A percentile compares a stretch with the other conserved stretches of the same genome.
Evolutionary conservation across 1,140 invertebrate genomes (phyloP).

Genomic region (Limonius californicus): DNA sequence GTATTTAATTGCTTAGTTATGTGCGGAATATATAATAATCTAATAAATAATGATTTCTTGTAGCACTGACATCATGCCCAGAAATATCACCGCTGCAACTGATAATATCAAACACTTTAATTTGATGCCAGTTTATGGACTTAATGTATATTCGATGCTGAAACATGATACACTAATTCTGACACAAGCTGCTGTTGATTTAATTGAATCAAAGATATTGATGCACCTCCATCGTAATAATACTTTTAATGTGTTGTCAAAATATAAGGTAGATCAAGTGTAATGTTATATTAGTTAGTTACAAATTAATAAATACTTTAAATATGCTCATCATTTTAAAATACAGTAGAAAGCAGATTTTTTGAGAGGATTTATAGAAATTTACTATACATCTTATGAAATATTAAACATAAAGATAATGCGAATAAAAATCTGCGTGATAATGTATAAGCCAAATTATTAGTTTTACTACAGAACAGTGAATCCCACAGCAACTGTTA

Average conservation of each 20-base stretch:
- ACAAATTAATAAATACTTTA: no score
- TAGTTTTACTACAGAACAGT: no score
- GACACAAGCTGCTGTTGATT: slow-evolving; percentile 77
- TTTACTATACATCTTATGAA: no score
- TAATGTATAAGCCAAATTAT: no score
- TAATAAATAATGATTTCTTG: slow-evolving; percentile 53
- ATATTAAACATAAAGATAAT: no score
- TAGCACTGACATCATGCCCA: slow-evolving; percentile 80
- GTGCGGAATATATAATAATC: no score
- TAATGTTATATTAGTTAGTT: no score
- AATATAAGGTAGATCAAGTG: slow-evolving; percentile 55
- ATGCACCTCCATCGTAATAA: slow-evolving; percentile 68
- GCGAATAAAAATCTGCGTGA: no score
- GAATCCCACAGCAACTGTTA: no score
- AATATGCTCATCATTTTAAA: no score
- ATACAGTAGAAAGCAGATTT: no score
- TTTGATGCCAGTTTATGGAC: slow-evolving; percentile 92
- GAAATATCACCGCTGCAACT: slow-evolving; percentile 79
- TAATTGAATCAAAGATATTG: slow-evolving; percentile 84
- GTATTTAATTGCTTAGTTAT: slow-evolving; percentile 8
- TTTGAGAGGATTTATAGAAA: no score
- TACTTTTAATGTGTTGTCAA: slow-evolving; percentile 42
- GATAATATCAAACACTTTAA: slow-evolving; percentile 77
- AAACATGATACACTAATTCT: slow-evolving; percentile 94
- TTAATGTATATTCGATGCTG: slow-evolving; percentile 87